A percentile compares a stretch with the other conserved stretches of the same genome.
phyloP scores from a whole-genome alignment of 2,113 vertebrate species.

The Tichodroma muraria region DNA sequence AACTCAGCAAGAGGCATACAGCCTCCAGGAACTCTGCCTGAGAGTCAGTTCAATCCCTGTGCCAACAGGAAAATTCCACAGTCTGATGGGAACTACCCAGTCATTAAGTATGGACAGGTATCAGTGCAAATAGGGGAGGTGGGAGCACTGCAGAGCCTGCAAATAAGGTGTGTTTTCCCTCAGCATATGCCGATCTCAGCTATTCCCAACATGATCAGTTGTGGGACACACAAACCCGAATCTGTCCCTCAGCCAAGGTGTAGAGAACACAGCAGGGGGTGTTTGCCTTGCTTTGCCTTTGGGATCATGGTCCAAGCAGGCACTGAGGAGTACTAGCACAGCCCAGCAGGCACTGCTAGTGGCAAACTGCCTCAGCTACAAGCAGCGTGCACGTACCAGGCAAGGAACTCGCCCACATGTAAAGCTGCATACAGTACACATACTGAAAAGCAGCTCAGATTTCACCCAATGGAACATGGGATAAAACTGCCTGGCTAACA shows the following conservation, averaged over 20 bases:
- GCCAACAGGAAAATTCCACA: background rate
- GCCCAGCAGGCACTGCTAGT: background rate
- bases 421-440: rapidly evolving
- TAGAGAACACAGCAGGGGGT: background rate
- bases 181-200: rapidly evolving
- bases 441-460: background rate
- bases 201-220: rapidly evolving
- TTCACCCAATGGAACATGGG: background rate
- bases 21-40: background rate
- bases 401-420: rapidly evolving
- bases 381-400: background rate
- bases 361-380: background rate
- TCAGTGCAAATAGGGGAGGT: too few species aligned
- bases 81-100: background rate
- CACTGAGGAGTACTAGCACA: rapidly evolving
- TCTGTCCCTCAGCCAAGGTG: background rate
- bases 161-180: rapidly evolving
- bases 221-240: background rate
- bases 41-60: background rate
- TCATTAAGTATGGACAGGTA: rapidly evolving
- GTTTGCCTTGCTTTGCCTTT: background rate
- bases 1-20: background rate
- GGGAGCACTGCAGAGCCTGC: background rate
- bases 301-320: background rate
- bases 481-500: background rate